Percentiles rank a stretch among this genome's conserved stretches.
These are phyloP conservation scores for Eudorcas thomsonii DNA, from an alignment of 2,113 vertebrate species.

Conservation along the genomic window DNA sequence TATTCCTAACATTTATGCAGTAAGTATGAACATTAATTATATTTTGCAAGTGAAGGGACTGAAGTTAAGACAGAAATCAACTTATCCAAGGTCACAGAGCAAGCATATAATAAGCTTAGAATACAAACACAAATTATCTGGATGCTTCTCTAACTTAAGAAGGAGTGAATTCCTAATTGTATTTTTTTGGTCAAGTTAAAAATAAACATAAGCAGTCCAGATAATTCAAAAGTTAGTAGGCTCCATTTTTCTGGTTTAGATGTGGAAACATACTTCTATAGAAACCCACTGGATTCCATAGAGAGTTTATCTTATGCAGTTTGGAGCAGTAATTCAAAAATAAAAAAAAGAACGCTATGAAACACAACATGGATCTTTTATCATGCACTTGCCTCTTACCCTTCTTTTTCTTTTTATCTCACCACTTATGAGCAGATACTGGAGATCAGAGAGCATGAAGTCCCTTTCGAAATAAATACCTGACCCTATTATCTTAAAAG, in stretches of 20 bases:
- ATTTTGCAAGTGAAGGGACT: not conserved
- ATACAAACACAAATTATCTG: not conserved
- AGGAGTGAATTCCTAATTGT: not conserved
- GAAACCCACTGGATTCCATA: not conserved
- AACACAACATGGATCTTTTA: not conserved
- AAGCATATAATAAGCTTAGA: not conserved
- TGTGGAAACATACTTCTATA: not conserved
- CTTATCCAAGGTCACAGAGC: not conserved
- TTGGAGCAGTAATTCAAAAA: not conserved
- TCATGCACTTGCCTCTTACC: not conserved
- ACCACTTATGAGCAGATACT: not conserved
- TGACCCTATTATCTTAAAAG: constrained; percentile 39
- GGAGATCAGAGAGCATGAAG: not conserved
- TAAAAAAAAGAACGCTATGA: fast-evolving
- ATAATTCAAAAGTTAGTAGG: not conserved
- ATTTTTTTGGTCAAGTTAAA: not conserved
- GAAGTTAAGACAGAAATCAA: not conserved
- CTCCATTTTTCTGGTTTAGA: not conserved
- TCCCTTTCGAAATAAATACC: constrained; percentile 42
- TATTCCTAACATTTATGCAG: not conserved
- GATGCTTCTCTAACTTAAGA: not conserved
- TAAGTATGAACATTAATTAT: not conserved
- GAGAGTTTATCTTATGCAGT: not conserved
- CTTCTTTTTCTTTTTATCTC: not conserved
- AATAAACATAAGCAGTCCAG: not conserved